Conservation (phyloP, 2,797 vertebrate genomes). For the Falco novaeseelandiae region DNA sequence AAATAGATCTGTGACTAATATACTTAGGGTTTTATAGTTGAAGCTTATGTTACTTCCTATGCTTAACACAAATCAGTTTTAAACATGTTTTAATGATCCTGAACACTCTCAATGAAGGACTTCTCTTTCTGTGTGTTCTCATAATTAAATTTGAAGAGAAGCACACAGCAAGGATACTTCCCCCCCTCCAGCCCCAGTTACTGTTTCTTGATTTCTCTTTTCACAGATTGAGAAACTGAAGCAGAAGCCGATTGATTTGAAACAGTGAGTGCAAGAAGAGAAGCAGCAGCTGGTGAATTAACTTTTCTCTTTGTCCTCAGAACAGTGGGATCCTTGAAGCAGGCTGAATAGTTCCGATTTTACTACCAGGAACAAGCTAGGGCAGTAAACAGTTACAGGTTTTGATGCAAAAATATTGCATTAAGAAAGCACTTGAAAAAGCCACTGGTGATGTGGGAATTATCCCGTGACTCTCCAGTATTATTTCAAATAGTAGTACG, state of each 20-base stretch:
- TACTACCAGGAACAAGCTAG: background rate
- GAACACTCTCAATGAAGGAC: background rate
- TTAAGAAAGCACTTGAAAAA: background rate
- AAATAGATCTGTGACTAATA: background rate
- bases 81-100: background rate
- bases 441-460: background rate
- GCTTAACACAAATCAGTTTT: background rate
- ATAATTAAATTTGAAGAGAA: background rate
- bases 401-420: background rate
- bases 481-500: background rate
- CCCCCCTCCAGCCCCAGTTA: background rate
- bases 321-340: background rate
- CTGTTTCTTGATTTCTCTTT: background rate
- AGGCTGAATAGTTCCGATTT: background rate
- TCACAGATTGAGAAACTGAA: constrained; percentile 82
- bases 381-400: background rate
- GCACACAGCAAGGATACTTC: background rate
- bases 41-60: background rate
- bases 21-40: background rate
- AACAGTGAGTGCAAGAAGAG: constrained; percentile 74
- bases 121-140: background rate
- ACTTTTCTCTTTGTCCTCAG: background rate
- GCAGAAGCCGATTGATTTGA: constrained; percentile 74
- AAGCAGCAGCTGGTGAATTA: constrained; percentile 81
- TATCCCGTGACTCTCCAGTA: background rate